phyloP scores from a whole-genome alignment of 2,797 vertebrate genomes.

The Cheirogaleus major region DNA sequence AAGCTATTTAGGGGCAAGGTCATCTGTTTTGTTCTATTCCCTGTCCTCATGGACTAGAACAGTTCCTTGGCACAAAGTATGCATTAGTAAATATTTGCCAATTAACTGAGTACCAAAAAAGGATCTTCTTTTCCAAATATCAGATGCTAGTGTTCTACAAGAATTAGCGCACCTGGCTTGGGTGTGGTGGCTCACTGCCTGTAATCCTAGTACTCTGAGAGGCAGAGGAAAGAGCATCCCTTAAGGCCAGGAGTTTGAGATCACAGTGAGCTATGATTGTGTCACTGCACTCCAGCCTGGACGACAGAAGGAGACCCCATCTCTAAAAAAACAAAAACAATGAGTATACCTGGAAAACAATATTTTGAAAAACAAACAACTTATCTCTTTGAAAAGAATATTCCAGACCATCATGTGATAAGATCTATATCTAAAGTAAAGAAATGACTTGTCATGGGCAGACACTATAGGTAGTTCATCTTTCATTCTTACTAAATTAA shows the following conservation, averaged over 20 bases:
- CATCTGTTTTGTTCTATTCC: neutral
- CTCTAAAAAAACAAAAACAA: neutral
- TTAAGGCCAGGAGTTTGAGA: neutral
- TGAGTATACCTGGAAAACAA: neutral
- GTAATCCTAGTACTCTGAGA: neutral
- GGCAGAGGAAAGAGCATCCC: neutral
- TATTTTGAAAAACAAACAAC: slow-evolving; percentile 58
- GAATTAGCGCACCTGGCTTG: slow-evolving; percentile 29
- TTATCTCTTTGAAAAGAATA: slow-evolving; percentile 40
- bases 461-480: neutral
- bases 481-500: slow-evolving; percentile 76
- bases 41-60: neutral
- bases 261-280: neutral
- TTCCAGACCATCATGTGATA: neutral
- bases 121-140: neutral
- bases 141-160: neutral
- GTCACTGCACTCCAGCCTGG: neutral
- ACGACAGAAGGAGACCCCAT: neutral
- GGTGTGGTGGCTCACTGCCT: neutral
- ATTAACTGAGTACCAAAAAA: neutral
- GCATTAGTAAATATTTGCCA: neutral
- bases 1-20: neutral
- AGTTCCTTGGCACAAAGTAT: neutral
- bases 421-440: slow-evolving; percentile 42
- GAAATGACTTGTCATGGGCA: slow-evolving; percentile 45